Conservation (phyloP, 2,113 vertebrate species). For the Notothenia coriiceps region DNA sequence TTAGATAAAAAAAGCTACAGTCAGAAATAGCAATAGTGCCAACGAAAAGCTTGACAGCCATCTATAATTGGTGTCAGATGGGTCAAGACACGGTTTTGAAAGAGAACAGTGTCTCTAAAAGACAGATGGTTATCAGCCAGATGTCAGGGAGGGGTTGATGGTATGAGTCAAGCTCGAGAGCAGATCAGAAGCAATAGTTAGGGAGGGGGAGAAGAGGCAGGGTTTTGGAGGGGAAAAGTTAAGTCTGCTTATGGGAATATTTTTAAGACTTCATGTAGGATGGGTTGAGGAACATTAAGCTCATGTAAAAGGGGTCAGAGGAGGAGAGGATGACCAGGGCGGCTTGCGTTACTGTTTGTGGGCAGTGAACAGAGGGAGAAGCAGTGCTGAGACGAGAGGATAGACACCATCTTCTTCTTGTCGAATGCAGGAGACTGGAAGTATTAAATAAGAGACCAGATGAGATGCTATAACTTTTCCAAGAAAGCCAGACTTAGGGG, state of each 20-base stretch:
- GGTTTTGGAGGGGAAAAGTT: conserved; percentile 41
- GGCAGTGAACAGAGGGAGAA: conserved; percentile 7
- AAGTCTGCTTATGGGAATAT: conserved; percentile 45
- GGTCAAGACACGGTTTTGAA: conserved; percentile 34
- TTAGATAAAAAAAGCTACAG: neutral
- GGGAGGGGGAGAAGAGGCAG: neutral
- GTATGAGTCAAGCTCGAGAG: conserved; percentile 48
- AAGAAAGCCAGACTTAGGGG: conserved; percentile 35
- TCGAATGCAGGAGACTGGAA: conserved; percentile 19
- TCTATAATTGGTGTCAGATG: conserved; percentile 25
- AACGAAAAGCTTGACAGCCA: neutral
- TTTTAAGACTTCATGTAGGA: conserved; percentile 51
- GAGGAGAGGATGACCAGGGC: conserved; percentile 28
- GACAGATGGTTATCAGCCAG: conserved; percentile 64
- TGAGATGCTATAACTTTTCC: conserved; percentile 34
- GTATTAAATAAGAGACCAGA: conserved; percentile 29
- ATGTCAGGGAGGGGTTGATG: conserved; percentile 53
- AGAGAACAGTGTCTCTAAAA: conserved; percentile 30
- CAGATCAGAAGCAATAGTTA: conserved; percentile 31
- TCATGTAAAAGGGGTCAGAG: conserved; percentile 40
- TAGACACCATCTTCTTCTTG: neutral
- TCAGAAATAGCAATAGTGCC: neutral
- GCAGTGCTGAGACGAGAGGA: neutral
- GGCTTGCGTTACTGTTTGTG: conserved; percentile 28
- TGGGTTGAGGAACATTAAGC: conserved; percentile 18